Evolutionary conservation across 2,888 invertebrate species (phyloP), one percentile per base, ranked within the genome.

Genomic region (Acrocyrtus sp.): DNA sequence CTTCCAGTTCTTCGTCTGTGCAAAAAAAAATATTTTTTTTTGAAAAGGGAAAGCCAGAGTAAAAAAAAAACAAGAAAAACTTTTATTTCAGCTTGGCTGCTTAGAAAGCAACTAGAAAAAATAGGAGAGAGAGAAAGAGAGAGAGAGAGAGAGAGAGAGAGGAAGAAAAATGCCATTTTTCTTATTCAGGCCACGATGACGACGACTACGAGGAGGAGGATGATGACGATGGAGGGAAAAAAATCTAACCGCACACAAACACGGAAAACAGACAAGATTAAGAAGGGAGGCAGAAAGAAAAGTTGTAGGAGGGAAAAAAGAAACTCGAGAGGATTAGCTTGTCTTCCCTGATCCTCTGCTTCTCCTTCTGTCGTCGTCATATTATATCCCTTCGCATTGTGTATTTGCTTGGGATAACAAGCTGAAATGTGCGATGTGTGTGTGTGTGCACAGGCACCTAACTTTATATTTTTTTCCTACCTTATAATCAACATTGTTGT

Each of bases 131-230:
- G 26, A 39, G 39, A 27, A 17, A 51, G 19, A 22, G 21, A 50
- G 34, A 61, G 15, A 24, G 45, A 22, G 50, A 26, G 39, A 27
- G 54, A 53, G 51, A 66, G 51, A 56, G 41, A 29, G 10, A 58
- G 56, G 53, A 56, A 43, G 48, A 57, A 67, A 61, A 60, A 62
- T 50, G 39, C 62, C 61, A 77, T 77, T 77, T 75, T 75, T 77
- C 75, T 75, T 72, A 77, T 73, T 75, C 75, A 72, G 69, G 53
- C 73, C 72, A 75, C 73, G 67, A n/a, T n/a, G n/a, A n/a, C n/a
- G n/a, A n/a, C n/a, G n/a, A n/a, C n/a, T n/a, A n/a, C n/a, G n/a
- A n/a, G n/a, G n/a, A n/a, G n/a, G n/a, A n/a, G n/a, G n/a, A n/a
- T n/a, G n/a, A n/a, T n/a, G n/a, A n/a, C n/a, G n/a, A n/a, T n/a